Evolutionary conservation across 2,797 vertebrate species (phyloP), one percentile per base, ranked within the genome.

Genomic region (Crax fasciolata): DNA sequence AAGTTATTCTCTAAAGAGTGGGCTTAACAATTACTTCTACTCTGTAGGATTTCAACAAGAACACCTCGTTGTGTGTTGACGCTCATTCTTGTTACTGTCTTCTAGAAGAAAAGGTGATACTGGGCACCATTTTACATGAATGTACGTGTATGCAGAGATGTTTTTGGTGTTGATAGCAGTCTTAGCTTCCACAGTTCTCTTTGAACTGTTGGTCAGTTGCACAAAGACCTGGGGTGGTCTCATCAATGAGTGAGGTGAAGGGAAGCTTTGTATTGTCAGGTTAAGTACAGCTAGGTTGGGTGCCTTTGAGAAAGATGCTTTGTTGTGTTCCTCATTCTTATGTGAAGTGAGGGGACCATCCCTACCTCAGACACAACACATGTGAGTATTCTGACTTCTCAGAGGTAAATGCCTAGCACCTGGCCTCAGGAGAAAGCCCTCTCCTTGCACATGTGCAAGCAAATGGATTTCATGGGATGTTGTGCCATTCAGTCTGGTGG

Each of bases 41-140:
- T 59, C 23, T 49, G 30, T 6, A 49, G 58, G 28, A 6, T 65
- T 58, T 74, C 5, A 5, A 4, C 28, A 43, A 2, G 49, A 30
- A 4, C 8, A 5, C 0, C 0, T 30, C 73, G 17, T 57, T 46
- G 35, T 32, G 3, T 7, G 21, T 49, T 68, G 63, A 11, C 41
- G 2, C 4, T 61, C 41, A 14, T 62, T 54, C 23, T 32, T 65
- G 41, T 24, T 62, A 2, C 13, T 10, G 6, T 19, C 23, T 75
- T 55, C 1, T 1, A 62, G 66, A 70, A 70, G 9, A 70, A 62
- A 3, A 0, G 1, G 2, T 15, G 11, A 28, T 20, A 2, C 3
- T 41, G 4, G 27, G 32, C 17, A 55, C 12, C 1, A 1, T 27
- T 77, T 38, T 52, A 9, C 30, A 1, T 43, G 2, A 10, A 2